Percentiles rank a stretch among this genome's conserved stretches.
phyloP scores from a whole-genome alignment of 2,888 invertebrate species.

The Macaria notata region DNA sequence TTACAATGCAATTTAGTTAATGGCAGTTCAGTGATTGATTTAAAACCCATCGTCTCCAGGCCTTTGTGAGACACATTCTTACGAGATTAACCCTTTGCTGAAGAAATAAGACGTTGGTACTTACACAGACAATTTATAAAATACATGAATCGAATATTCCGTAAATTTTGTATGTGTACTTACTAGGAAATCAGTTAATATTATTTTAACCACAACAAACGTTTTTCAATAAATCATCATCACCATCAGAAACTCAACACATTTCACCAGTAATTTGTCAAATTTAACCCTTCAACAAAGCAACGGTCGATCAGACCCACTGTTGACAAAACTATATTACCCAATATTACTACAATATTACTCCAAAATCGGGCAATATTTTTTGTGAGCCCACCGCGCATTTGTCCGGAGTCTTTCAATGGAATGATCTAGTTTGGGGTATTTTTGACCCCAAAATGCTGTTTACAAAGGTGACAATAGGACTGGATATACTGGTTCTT shows the following conservation, averaged over 20 bases:
- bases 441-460: conserved; percentile 62
- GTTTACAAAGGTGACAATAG: conserved; percentile 58
- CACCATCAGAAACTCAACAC: conserved; percentile 39
- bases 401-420: conserved; percentile 53
- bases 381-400: conserved; percentile 67
- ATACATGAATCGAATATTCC: too few relatives aligned
- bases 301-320: conserved; percentile 62
- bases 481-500: conserved; percentile 68
- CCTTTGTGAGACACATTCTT: conserved; percentile 21
- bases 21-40: conserved; percentile 42
- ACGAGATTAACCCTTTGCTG: neutral
- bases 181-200: too few relatives aligned
- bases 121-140: too few relatives aligned
- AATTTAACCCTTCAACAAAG: conserved; percentile 62
- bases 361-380: conserved; percentile 67
- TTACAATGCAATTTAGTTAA: conserved; percentile 47
- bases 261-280: conserved; percentile 74
- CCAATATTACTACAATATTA: conserved; percentile 78
- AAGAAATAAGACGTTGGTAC: too few relatives aligned
- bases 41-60: conserved; percentile 19
- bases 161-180: too few relatives aligned
- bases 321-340: conserved; percentile 82
- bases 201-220: too few relatives aligned
- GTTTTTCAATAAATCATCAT: conserved; percentile 22
- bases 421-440: conserved; percentile 66